phyloP scores from a whole-genome alignment of 2,113 vertebrate genomes.

The Isichthys henryi region DNA sequence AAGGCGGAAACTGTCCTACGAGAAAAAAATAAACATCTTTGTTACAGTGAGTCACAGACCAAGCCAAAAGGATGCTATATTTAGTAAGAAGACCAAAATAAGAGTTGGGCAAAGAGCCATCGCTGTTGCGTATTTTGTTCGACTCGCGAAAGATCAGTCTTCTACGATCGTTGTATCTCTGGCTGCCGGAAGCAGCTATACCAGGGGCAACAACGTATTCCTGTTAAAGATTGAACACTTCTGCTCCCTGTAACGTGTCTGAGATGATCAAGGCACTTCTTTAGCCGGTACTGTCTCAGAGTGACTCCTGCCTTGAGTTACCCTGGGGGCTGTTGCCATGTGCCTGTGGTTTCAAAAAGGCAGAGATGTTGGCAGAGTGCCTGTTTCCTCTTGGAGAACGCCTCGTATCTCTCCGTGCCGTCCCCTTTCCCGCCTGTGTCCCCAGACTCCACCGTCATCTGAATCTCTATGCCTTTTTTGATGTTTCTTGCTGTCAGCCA shows the following conservation, averaged over 20 bases:
- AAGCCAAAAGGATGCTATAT: conserved; percentile 13
- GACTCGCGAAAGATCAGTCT: neutral
- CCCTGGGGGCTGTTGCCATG: conserved; percentile 11
- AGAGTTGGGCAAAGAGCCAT: neutral
- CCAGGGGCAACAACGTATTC: neutral
- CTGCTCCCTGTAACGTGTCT: neutral
- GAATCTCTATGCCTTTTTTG: neutral
- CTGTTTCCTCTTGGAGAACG: conserved; percentile 10
- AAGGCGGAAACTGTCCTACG: neutral
- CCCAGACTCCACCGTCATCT: conserved; percentile 14
- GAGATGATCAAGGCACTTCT: neutral
- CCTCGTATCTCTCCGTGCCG: neutral
- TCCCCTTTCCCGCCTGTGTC: neutral
- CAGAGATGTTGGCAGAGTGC: conserved; percentile 3
- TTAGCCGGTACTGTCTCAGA: neutral
- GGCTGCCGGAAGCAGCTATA: neutral
- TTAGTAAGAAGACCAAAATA: conserved; percentile 15
- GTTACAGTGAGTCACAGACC: neutral
- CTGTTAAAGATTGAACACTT: neutral
- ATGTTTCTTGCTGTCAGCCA: neutral
- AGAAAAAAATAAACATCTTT: conserved; percentile 10
- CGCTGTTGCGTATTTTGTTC: neutral
- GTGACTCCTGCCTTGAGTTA: conserved; percentile 6
- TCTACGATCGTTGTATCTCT: neutral
- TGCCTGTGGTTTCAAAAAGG: neutral